phyloP scores from a whole-genome alignment of 2,113 vertebrate species.

The Halcyon senegalensis region DNA sequence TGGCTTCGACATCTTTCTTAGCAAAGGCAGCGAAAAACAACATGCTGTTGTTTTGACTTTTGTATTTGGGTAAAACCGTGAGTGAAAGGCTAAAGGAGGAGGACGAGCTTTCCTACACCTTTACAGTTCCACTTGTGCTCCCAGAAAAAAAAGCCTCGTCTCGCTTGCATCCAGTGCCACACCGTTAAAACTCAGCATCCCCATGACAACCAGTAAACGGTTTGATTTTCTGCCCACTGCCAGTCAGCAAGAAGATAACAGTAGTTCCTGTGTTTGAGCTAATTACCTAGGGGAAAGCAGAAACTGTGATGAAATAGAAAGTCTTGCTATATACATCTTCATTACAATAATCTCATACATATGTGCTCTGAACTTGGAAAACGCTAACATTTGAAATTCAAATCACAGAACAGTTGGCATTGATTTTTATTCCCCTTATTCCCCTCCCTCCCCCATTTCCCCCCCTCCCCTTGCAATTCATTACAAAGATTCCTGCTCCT shows the following conservation, averaged over 20 bases:
- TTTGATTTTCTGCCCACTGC: slow-evolving; percentile 86
- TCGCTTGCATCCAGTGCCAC: slow-evolving; percentile 78
- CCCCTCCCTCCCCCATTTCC: too few species aligned
- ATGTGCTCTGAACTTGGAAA: neutral
- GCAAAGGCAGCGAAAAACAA: neutral
- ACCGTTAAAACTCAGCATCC: slow-evolving; percentile 77
- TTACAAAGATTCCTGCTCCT: neutral
- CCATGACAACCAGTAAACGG: slow-evolving; percentile 85
- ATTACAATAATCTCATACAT: neutral
- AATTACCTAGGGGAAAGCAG: slow-evolving; percentile 76
- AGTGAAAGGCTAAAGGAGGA: neutral
- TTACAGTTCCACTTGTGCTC: slow-evolving; percentile 75
- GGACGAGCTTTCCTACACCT: slow-evolving; percentile 58
- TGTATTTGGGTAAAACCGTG: neutral
- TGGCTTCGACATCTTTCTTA: neutral
- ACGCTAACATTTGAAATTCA: neutral
- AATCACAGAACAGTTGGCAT: neutral
- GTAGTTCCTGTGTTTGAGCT: slow-evolving; percentile 80
- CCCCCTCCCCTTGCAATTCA: neutral
- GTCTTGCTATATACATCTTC: neutral
- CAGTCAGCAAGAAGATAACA: slow-evolving; percentile 83
- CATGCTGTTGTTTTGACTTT: neutral
- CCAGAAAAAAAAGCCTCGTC: slow-evolving; percentile 78
- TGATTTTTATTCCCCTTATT: neutral
- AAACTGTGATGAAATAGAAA: neutral